A percentile compares a stretch with the other conserved stretches of the same genome.
Conservation (phyloP, 2,888 invertebrate species). For the Agrotis clavis region DNA sequence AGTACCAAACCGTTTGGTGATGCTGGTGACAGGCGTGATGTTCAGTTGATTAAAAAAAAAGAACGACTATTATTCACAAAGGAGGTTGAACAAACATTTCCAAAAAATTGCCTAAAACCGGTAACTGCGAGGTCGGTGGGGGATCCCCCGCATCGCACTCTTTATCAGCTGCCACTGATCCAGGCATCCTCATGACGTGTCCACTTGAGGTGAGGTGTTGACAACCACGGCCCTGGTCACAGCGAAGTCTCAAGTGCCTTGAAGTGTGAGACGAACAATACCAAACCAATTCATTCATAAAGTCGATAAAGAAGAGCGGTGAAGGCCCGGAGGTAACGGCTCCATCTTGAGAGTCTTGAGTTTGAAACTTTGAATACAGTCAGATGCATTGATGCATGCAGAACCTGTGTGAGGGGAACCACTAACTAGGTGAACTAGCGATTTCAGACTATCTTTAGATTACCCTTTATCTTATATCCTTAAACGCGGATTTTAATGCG, state of each 20-base stretch:
- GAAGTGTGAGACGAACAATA: slow-evolving; percentile 34
- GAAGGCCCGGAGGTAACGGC: too few relatives aligned
- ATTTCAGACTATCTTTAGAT: too few relatives aligned
- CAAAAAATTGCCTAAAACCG: slow-evolving; percentile 6
- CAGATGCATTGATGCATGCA: too few relatives aligned
- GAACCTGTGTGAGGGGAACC: too few relatives aligned
- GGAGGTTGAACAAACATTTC: slow-evolving; percentile 35
- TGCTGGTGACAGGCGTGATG: too few relatives aligned
- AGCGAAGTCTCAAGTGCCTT: slow-evolving; percentile 41
- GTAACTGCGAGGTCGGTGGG: background rate
- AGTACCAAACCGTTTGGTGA: background rate
- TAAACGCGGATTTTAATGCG: too few relatives aligned
- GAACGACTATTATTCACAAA: background rate
- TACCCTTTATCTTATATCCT: too few relatives aligned
- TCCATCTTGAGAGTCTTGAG: too few relatives aligned
- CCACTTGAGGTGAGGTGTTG: slow-evolving; percentile 58
- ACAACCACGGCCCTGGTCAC: slow-evolving; percentile 33
- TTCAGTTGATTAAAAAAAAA: background rate
- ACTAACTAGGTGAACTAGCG: too few relatives aligned
- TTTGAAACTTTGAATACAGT: too few relatives aligned
- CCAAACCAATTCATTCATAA: slow-evolving; percentile 22
- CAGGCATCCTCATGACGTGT: slow-evolving; percentile 19
- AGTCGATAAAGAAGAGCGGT: background rate
- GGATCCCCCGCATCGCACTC: slow-evolving; percentile 42
- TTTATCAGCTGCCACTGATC: slow-evolving; percentile 45